Percentiles rank a stretch among this genome's conserved stretches.
Conservation (phyloP, 2,113 vertebrate species). For the Perca schrenkii region DNA sequence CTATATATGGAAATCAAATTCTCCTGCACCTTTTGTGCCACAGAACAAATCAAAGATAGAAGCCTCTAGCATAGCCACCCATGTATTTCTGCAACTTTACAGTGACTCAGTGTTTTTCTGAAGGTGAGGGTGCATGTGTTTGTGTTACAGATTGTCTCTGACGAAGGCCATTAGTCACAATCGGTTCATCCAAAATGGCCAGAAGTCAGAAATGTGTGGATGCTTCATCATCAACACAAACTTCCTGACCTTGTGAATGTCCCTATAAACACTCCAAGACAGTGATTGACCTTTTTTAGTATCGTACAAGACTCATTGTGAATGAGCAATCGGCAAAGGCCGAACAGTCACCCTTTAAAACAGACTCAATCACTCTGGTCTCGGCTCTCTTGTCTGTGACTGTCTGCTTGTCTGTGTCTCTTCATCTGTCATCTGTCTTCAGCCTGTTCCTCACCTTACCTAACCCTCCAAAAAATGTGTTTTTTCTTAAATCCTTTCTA, state of each 20-base stretch:
- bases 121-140: slow-evolving; percentile 9
- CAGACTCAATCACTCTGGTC: background rate
- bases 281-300: slow-evolving; percentile 26
- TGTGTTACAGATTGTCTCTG: slow-evolving; percentile 11
- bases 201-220: slow-evolving; percentile 33
- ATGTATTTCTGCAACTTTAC: slow-evolving; percentile 36
- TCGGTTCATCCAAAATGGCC: slow-evolving; percentile 18
- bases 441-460: background rate
- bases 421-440: slow-evolving; percentile 1
- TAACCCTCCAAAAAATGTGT: background rate
- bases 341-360: slow-evolving; percentile 13
- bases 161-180: slow-evolving; percentile 24
- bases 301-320: slow-evolving; percentile 16
- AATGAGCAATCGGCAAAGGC: slow-evolving; percentile 21
- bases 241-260: slow-evolving; percentile 41
- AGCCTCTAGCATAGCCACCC: slow-evolving; percentile 26
- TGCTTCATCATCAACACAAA: slow-evolving; percentile 20
- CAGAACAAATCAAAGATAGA: slow-evolving; percentile 10
- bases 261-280: background rate
- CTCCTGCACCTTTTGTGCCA: slow-evolving; percentile 20
- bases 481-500: background rate
- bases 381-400: background rate
- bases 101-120: slow-evolving; percentile 52
- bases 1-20: slow-evolving; percentile 47
- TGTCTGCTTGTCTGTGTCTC: background rate